These are phyloP conservation scores for Corvus hawaiiensis DNA, from an alignment of 2,113 vertebrate species.

Conservation along the genomic window DNA sequence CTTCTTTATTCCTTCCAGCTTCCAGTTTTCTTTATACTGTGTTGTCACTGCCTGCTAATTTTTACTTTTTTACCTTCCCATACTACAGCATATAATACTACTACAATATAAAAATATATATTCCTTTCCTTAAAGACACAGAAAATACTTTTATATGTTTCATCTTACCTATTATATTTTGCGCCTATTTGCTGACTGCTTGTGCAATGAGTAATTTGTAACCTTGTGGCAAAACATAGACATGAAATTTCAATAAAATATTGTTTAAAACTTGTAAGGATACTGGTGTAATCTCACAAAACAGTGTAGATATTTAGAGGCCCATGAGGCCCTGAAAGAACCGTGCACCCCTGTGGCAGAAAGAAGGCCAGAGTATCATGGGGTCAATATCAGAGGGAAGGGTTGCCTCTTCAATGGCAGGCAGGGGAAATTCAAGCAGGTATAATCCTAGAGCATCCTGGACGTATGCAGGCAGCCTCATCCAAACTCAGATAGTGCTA, in stretches of 20 bases:
- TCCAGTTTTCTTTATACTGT: background rate
- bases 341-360: background rate
- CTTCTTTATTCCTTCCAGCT: background rate
- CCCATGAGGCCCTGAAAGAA: background rate
- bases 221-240: background rate
- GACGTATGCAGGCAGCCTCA: background rate
- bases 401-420: background rate
- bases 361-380: background rate
- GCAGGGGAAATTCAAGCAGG: background rate
- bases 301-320: background rate
- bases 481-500: background rate
- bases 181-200: background rate
- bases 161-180: background rate
- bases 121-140: background rate
- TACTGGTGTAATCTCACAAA: background rate
- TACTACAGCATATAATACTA: background rate
- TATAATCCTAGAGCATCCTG: background rate
- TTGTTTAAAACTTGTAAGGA: background rate
- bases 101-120: background rate
- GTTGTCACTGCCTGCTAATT: background rate
- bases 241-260: conserved; percentile 10
- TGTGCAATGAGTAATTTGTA: background rate
- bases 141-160: background rate
- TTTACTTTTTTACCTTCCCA: background rate
- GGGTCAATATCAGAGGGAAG: background rate